These are phyloP conservation scores for Blastobasis adustella DNA, from an alignment of 2,888 invertebrate species.

Conservation along the genomic window DNA sequence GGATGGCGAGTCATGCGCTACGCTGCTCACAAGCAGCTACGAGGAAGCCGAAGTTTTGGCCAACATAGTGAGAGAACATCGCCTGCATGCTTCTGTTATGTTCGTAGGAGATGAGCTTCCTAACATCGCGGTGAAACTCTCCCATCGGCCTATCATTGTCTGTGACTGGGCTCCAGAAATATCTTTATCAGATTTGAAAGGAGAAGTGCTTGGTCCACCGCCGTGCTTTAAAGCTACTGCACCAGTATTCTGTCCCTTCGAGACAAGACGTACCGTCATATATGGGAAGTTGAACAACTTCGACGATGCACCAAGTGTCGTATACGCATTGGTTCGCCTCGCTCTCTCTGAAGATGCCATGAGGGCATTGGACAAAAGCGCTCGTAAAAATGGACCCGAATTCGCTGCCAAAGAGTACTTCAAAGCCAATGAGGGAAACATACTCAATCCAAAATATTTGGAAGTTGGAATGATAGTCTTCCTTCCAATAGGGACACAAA, in stretches of 20 bases:
- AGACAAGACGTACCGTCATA: constrained; percentile 47
- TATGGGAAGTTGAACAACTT: constrained; percentile 40
- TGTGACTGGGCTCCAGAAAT: constrained; percentile 36
- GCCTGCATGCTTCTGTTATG: constrained; percentile 26
- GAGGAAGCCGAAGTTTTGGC: constrained; percentile 32
- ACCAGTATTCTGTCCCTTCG: constrained; percentile 41
- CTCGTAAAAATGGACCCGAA: constrained; percentile 8
- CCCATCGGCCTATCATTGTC: constrained; percentile 15
- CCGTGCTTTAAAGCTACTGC: constrained; percentile 25
- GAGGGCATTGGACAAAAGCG: constrained; percentile 21
- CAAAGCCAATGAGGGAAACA: neutral
- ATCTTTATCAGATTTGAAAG: constrained; percentile 10
- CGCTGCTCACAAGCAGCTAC: constrained; percentile 31
- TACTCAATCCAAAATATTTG: too few species aligned
- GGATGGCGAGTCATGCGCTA: constrained; percentile 24
- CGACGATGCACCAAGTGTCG: constrained; percentile 35
- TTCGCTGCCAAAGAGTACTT: neutral
- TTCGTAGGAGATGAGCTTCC: constrained; percentile 18
- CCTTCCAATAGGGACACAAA: too few species aligned
- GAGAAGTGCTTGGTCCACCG: constrained; percentile 37
- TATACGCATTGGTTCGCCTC: constrained; percentile 36
- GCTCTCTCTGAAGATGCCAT: constrained; percentile 27
- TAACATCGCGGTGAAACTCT: constrained; percentile 8
- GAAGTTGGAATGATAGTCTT: too few species aligned
- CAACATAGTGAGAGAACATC: constrained; percentile 19